Conservation (phyloP, 2,888 invertebrate species). For the Agrenia bidenticulata region DNA sequence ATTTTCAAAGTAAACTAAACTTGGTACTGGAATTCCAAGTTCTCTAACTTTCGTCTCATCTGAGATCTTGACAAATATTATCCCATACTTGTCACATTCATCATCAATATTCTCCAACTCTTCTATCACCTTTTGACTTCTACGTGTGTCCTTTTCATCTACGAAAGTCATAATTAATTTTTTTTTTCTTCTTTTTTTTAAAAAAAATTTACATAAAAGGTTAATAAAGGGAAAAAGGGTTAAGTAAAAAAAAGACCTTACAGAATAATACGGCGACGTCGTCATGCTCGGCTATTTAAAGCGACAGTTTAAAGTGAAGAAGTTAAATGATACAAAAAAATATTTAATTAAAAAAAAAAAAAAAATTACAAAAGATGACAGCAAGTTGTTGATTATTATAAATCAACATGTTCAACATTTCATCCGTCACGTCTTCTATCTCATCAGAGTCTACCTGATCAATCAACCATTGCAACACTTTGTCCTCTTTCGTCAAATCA, state of each 20-base stretch:
- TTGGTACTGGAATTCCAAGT: slow-evolving; percentile 85
- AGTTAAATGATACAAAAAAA: slow-evolving; percentile 6
- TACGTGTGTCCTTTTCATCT: slow-evolving; percentile 90
- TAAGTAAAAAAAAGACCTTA: slow-evolving; percentile 51
- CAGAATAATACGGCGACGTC: slow-evolving; percentile 57
- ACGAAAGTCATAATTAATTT: slow-evolving; percentile 55
- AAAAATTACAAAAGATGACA: slow-evolving; percentile 80
- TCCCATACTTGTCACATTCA: slow-evolving; percentile 64
- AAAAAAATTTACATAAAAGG: slow-evolving; percentile 15
- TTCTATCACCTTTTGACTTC: slow-evolving; percentile 65
- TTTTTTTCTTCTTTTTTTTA: too few relatives aligned
- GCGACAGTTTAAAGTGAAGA: neutral
- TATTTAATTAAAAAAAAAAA: neutral
- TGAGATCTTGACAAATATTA: slow-evolving; percentile 89
- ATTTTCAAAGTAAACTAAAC: slow-evolving; percentile 84
- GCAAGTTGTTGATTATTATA: slow-evolving; percentile 86
- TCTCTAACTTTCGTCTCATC: slow-evolving; percentile 86
- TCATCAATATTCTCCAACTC: slow-evolving; percentile 57
- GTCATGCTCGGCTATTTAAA: slow-evolving; percentile 54
- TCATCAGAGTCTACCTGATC: slow-evolving; percentile 87
- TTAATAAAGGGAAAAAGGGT: slow-evolving; percentile 15
- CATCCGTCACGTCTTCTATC: slow-evolving; percentile 92
- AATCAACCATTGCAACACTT: slow-evolving; percentile 77
- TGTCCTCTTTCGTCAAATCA: slow-evolving; percentile 83
- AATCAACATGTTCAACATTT: slow-evolving; percentile 86